A percentile compares a stretch with the other conserved stretches of the same genome.
phyloP scores from a whole-genome alignment of 2,113 vertebrate genomes.

The Pipa parva region DNA sequence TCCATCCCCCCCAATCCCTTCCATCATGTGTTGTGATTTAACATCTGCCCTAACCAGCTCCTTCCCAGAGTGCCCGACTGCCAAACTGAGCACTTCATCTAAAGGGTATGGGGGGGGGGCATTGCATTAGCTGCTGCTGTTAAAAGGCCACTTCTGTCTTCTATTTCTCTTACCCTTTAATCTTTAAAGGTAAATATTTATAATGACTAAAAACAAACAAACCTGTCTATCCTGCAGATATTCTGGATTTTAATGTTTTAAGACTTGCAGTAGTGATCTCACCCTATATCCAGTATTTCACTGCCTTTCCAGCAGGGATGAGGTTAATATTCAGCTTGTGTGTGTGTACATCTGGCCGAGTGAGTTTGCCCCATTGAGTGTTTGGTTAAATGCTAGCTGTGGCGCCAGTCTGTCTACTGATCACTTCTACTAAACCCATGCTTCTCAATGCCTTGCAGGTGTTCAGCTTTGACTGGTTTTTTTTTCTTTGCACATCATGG shows the following conservation, averaged over 20 bases:
- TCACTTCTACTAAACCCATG: slow-evolving; percentile 84
- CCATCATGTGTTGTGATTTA: slow-evolving; percentile 51
- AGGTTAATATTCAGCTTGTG: slow-evolving; percentile 45
- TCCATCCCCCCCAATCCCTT: slow-evolving; percentile 45
- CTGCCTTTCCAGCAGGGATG: background rate
- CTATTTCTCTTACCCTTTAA: too few relatives aligned
- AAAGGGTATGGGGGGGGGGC: too few relatives aligned
- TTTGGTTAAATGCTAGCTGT: slow-evolving; percentile 95
- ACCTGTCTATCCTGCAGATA: too few relatives aligned
- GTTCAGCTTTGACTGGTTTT: slow-evolving; percentile 69
- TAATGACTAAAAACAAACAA: too few relatives aligned
- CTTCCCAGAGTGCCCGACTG: background rate
- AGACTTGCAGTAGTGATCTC: too few relatives aligned
- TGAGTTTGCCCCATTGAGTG: slow-evolving; percentile 89
- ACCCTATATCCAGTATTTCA: too few relatives aligned
- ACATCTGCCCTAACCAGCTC: slow-evolving; percentile 48
- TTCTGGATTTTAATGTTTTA: too few relatives aligned
- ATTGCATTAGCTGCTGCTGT: too few relatives aligned
- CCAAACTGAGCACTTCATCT: too few relatives aligned
- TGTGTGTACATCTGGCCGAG: slow-evolving; percentile 85
- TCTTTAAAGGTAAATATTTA: too few relatives aligned
- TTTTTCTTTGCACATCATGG: slow-evolving; percentile 59
- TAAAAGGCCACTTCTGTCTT: too few relatives aligned
- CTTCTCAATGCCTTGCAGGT: slow-evolving; percentile 94
- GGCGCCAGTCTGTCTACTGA: slow-evolving; percentile 96